Conservation (phyloP, 2,888 invertebrate species). For the Papilio demoleus region DNA sequence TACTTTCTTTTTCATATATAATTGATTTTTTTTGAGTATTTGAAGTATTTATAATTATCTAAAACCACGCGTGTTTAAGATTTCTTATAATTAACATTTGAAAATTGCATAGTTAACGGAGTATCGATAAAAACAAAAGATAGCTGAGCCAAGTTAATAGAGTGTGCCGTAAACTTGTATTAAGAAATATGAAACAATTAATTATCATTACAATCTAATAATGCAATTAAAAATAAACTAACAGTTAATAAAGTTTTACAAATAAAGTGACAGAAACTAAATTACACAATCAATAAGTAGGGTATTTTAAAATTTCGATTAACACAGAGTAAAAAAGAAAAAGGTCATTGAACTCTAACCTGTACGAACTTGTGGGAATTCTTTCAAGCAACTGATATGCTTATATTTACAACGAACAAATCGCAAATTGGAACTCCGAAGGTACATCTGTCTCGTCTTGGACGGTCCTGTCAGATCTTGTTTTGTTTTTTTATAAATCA, state of each 20-base stretch:
- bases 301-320: background rate
- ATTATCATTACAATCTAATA: background rate
- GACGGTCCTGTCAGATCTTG: background rate
- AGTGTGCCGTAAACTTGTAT: background rate
- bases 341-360: constrained; percentile 13
- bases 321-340: background rate
- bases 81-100: too few relatives aligned
- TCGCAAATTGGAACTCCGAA: background rate
- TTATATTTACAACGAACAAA: constrained; percentile 6
- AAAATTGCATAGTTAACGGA: background rate
- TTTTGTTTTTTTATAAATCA: constrained; percentile 10
- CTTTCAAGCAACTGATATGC: background rate
- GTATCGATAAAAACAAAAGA: background rate
- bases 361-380: constrained; percentile 13
- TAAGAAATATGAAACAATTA: background rate
- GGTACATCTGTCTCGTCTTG: background rate
- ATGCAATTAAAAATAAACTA: background rate
- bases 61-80: background rate
- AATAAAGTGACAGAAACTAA: background rate
- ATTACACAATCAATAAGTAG: background rate
- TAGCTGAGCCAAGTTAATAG: background rate
- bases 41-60: too few relatives aligned
- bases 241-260: background rate
- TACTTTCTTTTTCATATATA: too few relatives aligned
- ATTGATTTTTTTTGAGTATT: too few relatives aligned